A percentile compares a stretch with the other conserved stretches of the same genome.
These are phyloP conservation scores for Thyatira batis DNA, from an alignment of 2,888 invertebrate species.

Conservation along the genomic window DNA sequence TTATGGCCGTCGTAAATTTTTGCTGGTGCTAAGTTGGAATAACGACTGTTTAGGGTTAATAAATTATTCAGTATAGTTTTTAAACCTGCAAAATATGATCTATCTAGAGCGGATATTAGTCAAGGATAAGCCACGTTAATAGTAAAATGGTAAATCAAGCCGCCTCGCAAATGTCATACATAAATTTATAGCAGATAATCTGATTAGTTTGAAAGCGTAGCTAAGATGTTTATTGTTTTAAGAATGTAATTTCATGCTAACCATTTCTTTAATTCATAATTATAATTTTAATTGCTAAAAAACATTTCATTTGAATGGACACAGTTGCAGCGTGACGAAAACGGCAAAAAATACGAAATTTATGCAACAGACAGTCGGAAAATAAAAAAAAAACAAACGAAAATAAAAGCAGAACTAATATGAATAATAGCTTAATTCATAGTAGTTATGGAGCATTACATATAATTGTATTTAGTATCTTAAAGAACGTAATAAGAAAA, in stretches of 20 bases:
- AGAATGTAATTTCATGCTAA: slow-evolving; percentile 27
- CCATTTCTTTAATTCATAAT: slow-evolving; percentile 20
- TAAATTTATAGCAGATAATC: slow-evolving; percentile 34
- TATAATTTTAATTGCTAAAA: slow-evolving; percentile 15
- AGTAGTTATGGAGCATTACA: no score
- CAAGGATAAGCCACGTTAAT: slow-evolving; percentile 27
- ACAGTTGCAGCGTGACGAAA: background rate
- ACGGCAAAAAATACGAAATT: background rate
- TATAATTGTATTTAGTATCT: no score
- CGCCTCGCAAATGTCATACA: slow-evolving; percentile 23
- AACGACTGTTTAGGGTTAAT: slow-evolving; percentile 13
- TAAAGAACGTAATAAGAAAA: background rate
- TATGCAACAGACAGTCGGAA: background rate
- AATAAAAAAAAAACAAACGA: background rate
- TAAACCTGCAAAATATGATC: no score
- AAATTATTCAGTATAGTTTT: no score
- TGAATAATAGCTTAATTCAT: background rate
- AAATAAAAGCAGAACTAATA: background rate
- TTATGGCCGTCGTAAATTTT: slow-evolving; percentile 29
- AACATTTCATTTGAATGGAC: background rate
- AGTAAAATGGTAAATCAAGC: slow-evolving; percentile 18
- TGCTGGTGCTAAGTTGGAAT: slow-evolving; percentile 5
- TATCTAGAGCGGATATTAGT: no score
- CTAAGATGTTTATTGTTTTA: slow-evolving; percentile 20
- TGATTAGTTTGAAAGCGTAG: slow-evolving; percentile 40